phyloP scores from a whole-genome alignment of 2,888 invertebrate species.

The Phymatocera aterrima region DNA sequence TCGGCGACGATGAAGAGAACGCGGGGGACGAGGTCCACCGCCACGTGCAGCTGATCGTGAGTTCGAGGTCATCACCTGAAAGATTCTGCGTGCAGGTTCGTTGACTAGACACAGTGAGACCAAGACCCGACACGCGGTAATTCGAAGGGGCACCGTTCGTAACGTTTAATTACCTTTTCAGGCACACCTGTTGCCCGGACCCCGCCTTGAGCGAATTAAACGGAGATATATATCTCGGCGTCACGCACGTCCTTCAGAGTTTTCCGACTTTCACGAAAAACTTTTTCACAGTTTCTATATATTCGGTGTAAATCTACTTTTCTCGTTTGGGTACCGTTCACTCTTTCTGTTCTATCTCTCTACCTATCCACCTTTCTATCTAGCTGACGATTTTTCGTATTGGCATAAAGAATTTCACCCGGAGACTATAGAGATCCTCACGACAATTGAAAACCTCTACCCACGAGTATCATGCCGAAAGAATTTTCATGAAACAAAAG shows the following conservation, averaged over 20 bases:
- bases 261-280: neutral
- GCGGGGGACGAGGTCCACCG: conserved; percentile 7
- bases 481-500: neutral
- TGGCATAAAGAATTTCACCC: too few species aligned
- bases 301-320: neutral
- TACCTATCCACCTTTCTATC: neutral
- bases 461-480: too few species aligned
- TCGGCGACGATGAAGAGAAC: conserved; percentile 11
- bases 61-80: conserved; percentile 37
- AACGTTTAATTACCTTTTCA: conserved; percentile 32
- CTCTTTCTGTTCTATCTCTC: neutral
- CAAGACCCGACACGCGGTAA: neutral
- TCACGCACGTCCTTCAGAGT: conserved; percentile 7
- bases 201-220: conserved; percentile 15
- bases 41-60: conserved; percentile 26
- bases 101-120: conserved; percentile 38
- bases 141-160: conserved; percentile 34
- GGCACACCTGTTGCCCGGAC: conserved; percentile 23
- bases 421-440: too few species aligned
- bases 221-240: conserved; percentile 11
- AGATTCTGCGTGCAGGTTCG: conserved; percentile 37
- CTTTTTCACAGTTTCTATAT: neutral
- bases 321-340: neutral
- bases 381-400: neutral
- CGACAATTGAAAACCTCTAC: too few species aligned